Evolutionary conservation across 2,113 vertebrate genomes (phyloP).

Genomic region (Morone chrysops): DNA sequence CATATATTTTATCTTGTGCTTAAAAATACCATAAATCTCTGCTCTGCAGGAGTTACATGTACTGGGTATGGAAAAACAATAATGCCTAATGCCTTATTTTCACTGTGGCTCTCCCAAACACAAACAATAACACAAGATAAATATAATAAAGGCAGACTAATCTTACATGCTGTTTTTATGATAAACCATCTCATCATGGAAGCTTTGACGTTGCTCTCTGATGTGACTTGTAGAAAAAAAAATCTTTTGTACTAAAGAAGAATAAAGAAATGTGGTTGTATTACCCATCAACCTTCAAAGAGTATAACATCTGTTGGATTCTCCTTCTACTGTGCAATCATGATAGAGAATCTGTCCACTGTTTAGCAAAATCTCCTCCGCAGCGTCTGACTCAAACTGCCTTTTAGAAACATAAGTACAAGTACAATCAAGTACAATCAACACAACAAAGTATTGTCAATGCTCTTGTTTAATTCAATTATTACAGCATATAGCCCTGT

Average conservation of each 20-base stretch:
- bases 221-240: not conserved
- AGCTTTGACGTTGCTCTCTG: not conserved
- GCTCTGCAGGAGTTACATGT: not conserved
- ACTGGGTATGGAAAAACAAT: slow-evolving; percentile 13
- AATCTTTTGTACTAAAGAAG: not conserved
- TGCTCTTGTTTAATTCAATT: not conserved
- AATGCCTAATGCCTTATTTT: not conserved
- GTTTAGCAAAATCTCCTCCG: too few species aligned
- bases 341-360: not conserved
- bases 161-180: not conserved
- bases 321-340: not conserved
- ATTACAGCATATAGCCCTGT: not conserved
- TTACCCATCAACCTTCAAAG: not conserved
- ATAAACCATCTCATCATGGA: not conserved
- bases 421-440: not conserved
- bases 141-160: not conserved
- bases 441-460: not conserved
- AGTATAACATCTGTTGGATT: too few species aligned
- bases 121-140: slow-evolving; percentile 2
- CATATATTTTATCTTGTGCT: not conserved
- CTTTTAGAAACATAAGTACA: not conserved
- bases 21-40: not conserved
- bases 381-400: too few species aligned
- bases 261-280: not conserved
- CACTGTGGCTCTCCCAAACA: slow-evolving; percentile 4